These are phyloP conservation scores for Cheilosia vulpina DNA, from an alignment of 2,888 invertebrate genomes.

Conservation along the genomic window DNA sequence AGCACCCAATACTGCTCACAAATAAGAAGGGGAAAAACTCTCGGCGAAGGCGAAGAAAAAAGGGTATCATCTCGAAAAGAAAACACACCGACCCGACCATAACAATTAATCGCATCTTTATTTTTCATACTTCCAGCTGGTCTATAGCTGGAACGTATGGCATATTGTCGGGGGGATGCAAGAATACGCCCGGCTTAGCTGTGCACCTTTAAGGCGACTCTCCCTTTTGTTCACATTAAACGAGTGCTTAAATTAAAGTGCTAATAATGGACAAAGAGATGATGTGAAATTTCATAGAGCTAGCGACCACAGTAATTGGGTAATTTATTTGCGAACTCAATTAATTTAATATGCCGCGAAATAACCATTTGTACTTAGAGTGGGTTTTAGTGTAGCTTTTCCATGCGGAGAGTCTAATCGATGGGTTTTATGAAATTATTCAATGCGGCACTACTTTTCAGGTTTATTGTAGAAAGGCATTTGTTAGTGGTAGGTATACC, in stretches of 20 bases:
- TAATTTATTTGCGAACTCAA: constrained; percentile 71
- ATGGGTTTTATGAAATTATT: neutral
- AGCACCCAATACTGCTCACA: constrained; percentile 25
- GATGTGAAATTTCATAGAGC: constrained; percentile 53
- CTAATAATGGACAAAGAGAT: constrained; percentile 69
- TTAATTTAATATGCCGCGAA: constrained; percentile 73
- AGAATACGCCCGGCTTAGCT: neutral
- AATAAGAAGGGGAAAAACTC: neutral
- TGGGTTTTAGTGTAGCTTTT: neutral
- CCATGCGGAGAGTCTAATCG: neutral
- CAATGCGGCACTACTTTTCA: too few species aligned
- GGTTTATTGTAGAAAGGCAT: too few species aligned
- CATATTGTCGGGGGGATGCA: constrained; percentile 11
- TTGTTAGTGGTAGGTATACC: too few species aligned
- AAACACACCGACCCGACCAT: constrained; percentile 56
- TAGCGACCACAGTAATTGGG: constrained; percentile 58
- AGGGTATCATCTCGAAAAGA: constrained; percentile 46
- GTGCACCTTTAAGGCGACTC: constrained; percentile 52
- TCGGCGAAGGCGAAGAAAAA: constrained; percentile 34
- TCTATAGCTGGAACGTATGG: constrained; percentile 24
- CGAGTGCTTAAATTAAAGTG: constrained; percentile 71
- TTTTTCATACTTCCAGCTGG: constrained; percentile 68
- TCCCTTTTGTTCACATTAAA: constrained; percentile 55
- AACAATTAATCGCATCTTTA: constrained; percentile 76
- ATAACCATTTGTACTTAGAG: constrained; percentile 57